Evolutionary conservation across 2,888 invertebrate species (phyloP).

Genomic region (Cosmopolites sordidus): DNA sequence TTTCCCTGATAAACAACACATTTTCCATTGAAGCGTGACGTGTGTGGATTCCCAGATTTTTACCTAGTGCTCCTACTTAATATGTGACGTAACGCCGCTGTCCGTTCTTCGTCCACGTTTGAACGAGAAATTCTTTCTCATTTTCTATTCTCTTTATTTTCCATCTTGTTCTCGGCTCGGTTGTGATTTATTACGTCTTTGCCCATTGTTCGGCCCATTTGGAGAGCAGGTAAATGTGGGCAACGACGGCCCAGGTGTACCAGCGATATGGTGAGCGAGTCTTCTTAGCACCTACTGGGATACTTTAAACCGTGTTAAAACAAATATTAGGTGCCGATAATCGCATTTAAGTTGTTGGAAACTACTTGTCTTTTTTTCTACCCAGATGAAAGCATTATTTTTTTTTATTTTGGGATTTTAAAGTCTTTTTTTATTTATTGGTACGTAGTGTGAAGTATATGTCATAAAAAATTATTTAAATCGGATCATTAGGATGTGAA

Average conservation of each 20-base stretch:
- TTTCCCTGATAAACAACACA: too few relatives aligned
- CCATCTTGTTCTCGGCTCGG: slow-evolving; percentile 13
- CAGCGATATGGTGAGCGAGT: slow-evolving; percentile 5
- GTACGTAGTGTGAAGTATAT: too few relatives aligned
- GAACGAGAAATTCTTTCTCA: slow-evolving; percentile 19
- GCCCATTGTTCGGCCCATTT: slow-evolving; percentile 47
- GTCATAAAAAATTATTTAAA: too few relatives aligned
- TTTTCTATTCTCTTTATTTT: slow-evolving; percentile 13
- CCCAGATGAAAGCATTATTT: too few relatives aligned
- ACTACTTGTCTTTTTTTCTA: background rate
- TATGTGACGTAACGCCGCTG: background rate
- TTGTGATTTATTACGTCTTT: slow-evolving; percentile 47
- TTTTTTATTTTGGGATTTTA: too few relatives aligned
- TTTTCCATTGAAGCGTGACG: too few relatives aligned
- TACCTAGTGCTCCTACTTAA: background rate
- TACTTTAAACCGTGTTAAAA: slow-evolving; percentile 19
- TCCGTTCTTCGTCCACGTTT: slow-evolving; percentile 2
- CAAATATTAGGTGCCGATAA: slow-evolving; percentile 16
- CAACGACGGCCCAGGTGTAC: slow-evolving; percentile 33
- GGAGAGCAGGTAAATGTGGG: slow-evolving; percentile 39
- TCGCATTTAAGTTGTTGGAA: slow-evolving; percentile 11
- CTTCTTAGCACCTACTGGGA: slow-evolving; percentile 19
- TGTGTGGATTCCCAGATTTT: too few relatives aligned
- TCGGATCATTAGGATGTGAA: too few relatives aligned
- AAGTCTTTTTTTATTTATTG: too few relatives aligned